These are phyloP conservation scores for Podarcis cretensis DNA, from an alignment of 2,113 vertebrate species.

Conservation along the genomic window DNA sequence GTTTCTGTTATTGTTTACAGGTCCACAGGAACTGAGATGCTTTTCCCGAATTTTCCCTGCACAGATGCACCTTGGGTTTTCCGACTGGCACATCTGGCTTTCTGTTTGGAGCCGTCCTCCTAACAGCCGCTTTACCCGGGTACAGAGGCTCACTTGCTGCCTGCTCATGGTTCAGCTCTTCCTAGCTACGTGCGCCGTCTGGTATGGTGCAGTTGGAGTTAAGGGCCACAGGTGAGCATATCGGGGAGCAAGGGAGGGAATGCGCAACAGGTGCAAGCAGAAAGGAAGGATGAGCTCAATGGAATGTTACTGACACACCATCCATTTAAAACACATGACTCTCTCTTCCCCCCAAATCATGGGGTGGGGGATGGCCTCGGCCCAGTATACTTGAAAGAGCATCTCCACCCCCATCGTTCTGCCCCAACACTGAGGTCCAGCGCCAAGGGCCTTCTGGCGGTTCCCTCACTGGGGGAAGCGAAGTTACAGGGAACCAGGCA, in stretches of 20 bases:
- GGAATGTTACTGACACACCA: not conserved
- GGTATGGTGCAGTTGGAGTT: slow-evolving; percentile 77
- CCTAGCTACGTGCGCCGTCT: slow-evolving; percentile 73
- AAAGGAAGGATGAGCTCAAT: not conserved
- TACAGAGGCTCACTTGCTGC: slow-evolving; percentile 79
- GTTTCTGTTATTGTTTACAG: slow-evolving; percentile 47
- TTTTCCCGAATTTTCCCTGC: slow-evolving; percentile 74
- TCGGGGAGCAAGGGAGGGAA: not conserved
- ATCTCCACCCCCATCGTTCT: too few species aligned
- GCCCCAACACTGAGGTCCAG: too few species aligned
- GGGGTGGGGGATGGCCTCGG: too few species aligned
- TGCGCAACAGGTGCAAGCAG: not conserved
- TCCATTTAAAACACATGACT: too few species aligned
- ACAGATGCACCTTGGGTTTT: slow-evolving; percentile 78
- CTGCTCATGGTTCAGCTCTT: slow-evolving; percentile 77
- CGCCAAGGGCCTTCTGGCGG: too few species aligned
- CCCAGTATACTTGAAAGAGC: too few species aligned
- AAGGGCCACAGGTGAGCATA: slow-evolving; percentile 66
- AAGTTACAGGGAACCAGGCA: too few species aligned
- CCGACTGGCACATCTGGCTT: slow-evolving; percentile 81
- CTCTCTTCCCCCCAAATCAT: too few species aligned
- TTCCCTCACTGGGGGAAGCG: too few species aligned
- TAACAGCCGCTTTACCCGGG: slow-evolving; percentile 77
- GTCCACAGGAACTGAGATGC: slow-evolving; percentile 77
- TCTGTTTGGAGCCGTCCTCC: slow-evolving; percentile 79